A percentile compares a stretch with the other conserved stretches of the same genome.
phyloP scores from a whole-genome alignment of 2,888 invertebrate genomes.

The Hydroisotoma schaefferi region DNA sequence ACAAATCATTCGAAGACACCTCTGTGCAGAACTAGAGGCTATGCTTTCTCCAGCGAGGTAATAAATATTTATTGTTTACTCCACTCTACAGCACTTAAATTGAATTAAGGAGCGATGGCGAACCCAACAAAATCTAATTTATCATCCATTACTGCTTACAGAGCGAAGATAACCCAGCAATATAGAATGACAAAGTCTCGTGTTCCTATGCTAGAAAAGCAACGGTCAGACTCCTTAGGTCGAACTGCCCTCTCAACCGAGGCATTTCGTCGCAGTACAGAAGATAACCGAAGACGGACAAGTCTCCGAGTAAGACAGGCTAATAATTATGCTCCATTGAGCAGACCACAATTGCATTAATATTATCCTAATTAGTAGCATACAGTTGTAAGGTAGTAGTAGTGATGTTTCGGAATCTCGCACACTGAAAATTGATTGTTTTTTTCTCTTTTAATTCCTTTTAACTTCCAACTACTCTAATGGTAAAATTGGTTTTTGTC shows the following conservation, averaged over 20 bases:
- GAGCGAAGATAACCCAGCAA: conserved; percentile 49
- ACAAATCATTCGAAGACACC: conserved; percentile 86
- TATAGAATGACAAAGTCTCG: conserved; percentile 47
- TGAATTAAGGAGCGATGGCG: neutral
- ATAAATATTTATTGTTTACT: neutral
- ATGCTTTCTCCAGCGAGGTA: conserved; percentile 89
- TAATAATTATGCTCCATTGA: conserved; percentile 40
- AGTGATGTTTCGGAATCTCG: conserved; percentile 4
- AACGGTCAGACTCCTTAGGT: conserved; percentile 46
- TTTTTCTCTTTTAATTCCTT: neutral
- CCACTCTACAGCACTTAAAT: neutral
- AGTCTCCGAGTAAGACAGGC: conserved; percentile 59
- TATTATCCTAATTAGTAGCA: conserved; percentile 10
- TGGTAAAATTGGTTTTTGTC: conserved; percentile 19
- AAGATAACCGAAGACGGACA: conserved; percentile 54
- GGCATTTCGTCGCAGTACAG: conserved; percentile 45
- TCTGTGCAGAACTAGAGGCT: conserved; percentile 85
- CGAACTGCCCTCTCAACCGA: conserved; percentile 40
- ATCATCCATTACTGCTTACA: conserved; percentile 15
- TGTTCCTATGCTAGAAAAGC: conserved; percentile 42
- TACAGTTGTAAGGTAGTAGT: neutral
- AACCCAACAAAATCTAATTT: conserved; percentile 1
- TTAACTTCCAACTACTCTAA: no score
- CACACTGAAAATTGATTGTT: conserved; percentile 10
- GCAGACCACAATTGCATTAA: conserved; percentile 7